Evolutionary conservation across 2,113 vertebrate species (phyloP).

Genomic region (Hiodon alosoides): DNA sequence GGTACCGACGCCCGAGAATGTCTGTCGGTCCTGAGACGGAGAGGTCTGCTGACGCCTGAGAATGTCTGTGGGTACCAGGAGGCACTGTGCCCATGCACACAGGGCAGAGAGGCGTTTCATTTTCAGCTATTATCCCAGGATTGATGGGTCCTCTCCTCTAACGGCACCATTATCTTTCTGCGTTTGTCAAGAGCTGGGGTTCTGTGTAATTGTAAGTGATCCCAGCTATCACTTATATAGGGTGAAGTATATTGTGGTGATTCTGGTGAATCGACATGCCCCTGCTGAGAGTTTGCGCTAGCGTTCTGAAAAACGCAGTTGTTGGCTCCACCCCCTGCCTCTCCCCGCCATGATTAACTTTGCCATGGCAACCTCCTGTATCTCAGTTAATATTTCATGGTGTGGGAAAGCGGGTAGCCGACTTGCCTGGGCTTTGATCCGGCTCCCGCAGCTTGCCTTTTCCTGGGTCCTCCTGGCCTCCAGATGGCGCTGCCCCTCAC

Average conservation of each 20-base stretch:
- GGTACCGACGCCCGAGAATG: too few relatives aligned
- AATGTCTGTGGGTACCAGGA: too few relatives aligned
- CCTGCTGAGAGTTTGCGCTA: constrained; percentile 4
- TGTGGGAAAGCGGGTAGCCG: background rate
- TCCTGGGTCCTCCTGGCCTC: background rate
- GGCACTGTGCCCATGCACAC: too few relatives aligned
- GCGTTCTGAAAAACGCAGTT: constrained; percentile 1
- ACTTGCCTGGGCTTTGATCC: background rate
- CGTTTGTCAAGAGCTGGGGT: too few relatives aligned
- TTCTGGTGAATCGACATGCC: too few relatives aligned
- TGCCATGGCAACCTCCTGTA: constrained; percentile 18
- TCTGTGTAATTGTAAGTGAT: background rate
- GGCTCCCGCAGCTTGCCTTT: background rate
- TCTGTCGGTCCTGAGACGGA: too few relatives aligned
- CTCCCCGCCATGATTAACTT: constrained; percentile 6
- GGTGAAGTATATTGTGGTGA: background rate
- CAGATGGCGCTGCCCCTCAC: background rate
- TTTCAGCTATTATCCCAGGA: too few relatives aligned
- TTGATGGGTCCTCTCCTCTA: too few relatives aligned
- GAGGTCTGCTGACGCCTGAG: too few relatives aligned
- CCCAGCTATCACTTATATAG: background rate
- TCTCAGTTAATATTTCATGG: background rate
- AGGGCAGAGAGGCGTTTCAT: too few relatives aligned
- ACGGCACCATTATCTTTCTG: too few relatives aligned
- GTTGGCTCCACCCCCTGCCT: background rate